Base-by-base conservation (phyloP, 2,888 invertebrate species). In the Phortica magna region DNA sequence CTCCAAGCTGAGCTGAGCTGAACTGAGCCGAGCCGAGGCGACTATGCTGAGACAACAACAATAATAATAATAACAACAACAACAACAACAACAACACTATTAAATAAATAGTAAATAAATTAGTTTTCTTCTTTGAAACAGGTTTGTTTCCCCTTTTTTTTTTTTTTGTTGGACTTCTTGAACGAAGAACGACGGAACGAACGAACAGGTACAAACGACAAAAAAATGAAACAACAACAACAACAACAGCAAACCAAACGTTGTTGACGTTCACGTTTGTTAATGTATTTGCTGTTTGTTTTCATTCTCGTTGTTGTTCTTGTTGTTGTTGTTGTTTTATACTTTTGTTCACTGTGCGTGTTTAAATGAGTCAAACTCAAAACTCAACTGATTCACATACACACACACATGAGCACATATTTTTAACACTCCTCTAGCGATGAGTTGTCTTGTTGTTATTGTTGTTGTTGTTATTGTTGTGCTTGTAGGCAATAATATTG, bases 121-220 rank as follows among this genome's bases (percentile, higher is more conserved):
- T 87, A 85, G 87, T 85, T 85, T 85, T 87, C 83, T 85, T 83
- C 87, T 85, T 87, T 81, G 82, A 79, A 87, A 85, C 87, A 83
- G 85, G 87, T 87, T 85, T 82, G 78, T 77, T 42, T 9, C 19
- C 1, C 9, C 9, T 43, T 43, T 48, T 68, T 41, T 67, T 67
- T 61, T 61, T 61, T 17, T 61, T 61, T 61, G 0, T 17, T n/a
- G 17, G 31, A 31, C 31, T 31, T 31, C 31, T 31, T 31, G 2
- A 4, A 4, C 5, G 31, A 31, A 31, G 31, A 31, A 31, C 3
- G 5, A 4, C 31, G 31, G 31, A 31, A 4, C 31, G 31, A 31
- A 31, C 31, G 48, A 9, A 2, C 48, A 48, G 48, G 9, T 48
- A 48, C 48, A 48, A 48, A 48, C 4, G 19, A 31, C 12, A 64